Percentiles rank a stretch among this genome's conserved stretches.
These are phyloP conservation scores for Megalops cyprinoides DNA, from an alignment of 2,797 vertebrate species.

Conservation along the genomic window DNA sequence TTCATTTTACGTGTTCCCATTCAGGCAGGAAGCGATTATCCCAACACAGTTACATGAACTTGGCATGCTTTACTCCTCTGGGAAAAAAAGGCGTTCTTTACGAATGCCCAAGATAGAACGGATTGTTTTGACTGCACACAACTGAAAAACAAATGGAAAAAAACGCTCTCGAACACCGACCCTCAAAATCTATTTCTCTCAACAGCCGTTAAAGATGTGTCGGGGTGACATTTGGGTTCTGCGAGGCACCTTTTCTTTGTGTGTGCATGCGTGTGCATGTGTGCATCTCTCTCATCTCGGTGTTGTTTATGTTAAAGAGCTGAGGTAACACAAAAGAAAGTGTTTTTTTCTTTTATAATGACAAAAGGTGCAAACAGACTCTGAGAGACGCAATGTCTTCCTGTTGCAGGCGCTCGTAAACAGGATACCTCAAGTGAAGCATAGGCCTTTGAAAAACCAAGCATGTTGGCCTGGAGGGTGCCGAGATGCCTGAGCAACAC, in stretches of 20 bases:
- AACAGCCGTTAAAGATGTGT: background rate
- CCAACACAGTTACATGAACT: too few species aligned
- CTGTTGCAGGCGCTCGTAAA: background rate
- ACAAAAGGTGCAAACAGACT: background rate
- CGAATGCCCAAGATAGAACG: background rate
- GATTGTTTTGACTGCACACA: background rate
- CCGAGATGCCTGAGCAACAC: too few species aligned
- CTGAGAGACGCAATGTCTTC: background rate
- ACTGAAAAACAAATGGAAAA: background rate
- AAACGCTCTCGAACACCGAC: background rate
- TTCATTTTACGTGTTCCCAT: background rate
- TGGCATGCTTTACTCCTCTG: background rate
- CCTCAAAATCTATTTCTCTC: background rate
- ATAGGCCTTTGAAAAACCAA: background rate
- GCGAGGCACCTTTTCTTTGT: background rate
- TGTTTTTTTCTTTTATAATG: too few species aligned
- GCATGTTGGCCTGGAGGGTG: background rate
- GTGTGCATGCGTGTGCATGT: background rate
- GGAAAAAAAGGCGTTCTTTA: background rate
- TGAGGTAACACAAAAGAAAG: too few species aligned
- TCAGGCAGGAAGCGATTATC: background rate
- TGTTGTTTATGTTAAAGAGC: too few species aligned
- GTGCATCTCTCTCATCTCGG: background rate
- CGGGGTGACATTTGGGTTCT: background rate
- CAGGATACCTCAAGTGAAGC: background rate